These are phyloP conservation scores for Mizuhopecten yessoensis DNA, from an alignment of 1,140 invertebrate species.

Conservation along the genomic window DNA sequence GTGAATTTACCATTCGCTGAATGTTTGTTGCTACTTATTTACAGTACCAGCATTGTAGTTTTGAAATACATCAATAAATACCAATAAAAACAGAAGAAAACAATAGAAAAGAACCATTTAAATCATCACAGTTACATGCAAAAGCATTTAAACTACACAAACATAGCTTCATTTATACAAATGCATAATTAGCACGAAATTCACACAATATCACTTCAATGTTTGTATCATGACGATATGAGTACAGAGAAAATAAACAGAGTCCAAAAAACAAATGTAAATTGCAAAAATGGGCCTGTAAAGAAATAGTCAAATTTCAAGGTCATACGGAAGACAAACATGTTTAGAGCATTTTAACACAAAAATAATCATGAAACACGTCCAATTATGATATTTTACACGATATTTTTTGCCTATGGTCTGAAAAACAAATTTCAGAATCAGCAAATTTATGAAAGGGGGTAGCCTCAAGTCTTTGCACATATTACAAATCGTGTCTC, in stretches of 20 bases:
- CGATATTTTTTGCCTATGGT: constrained; percentile 21
- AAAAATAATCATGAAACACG: constrained; percentile 76
- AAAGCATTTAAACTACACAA: not conserved
- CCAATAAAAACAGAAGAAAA: not conserved
- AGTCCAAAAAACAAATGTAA: constrained; percentile 85
- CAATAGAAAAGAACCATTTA: not conserved
- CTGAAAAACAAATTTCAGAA: constrained; percentile 40
- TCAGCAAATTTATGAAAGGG: not conserved
- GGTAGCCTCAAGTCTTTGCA: not conserved
- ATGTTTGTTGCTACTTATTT: not conserved
- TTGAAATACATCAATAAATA: not conserved
- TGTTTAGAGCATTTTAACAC: constrained; percentile 53
- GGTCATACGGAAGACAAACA: constrained; percentile 62
- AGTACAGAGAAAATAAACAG: constrained; percentile 44
- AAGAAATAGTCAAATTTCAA: constrained; percentile 65
- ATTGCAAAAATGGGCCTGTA: constrained; percentile 73
- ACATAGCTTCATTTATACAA: not conserved
- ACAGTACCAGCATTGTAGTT: not conserved
- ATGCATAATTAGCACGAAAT: not conserved
- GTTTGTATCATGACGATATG: not conserved
- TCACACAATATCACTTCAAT: not conserved
- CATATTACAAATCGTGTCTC: not conserved
- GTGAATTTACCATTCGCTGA: not conserved
- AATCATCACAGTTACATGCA: not conserved
- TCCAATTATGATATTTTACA: constrained; percentile 70